A percentile compares a stretch with the other conserved stretches of the same genome.
Evolutionary conservation across 2,888 invertebrate species (phyloP).

Genomic region (Fragum fragum): DNA sequence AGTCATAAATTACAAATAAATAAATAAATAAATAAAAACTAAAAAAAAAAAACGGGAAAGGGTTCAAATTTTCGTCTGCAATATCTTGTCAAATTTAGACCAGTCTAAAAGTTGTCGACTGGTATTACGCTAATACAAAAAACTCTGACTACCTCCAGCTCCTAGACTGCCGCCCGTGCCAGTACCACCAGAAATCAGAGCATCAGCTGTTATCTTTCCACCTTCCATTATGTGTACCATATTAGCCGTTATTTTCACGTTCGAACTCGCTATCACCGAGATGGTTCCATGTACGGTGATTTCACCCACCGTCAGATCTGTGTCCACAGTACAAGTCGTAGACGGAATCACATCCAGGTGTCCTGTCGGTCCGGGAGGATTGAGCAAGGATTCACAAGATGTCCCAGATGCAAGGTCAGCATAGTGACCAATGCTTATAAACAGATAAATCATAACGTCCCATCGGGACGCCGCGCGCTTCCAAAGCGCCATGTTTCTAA

Average conservation of each 20-base stretch:
- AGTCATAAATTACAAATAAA: no score
- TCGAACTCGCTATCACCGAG: not conserved
- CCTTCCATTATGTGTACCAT: slow-evolving; percentile 27
- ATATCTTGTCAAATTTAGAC: no score
- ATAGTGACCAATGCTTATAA: not conserved
- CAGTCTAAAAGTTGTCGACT: no score
- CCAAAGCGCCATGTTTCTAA: not conserved
- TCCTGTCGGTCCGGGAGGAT: not conserved
- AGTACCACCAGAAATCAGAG: slow-evolving; percentile 2
- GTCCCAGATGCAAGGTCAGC: not conserved
- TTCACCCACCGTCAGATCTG: slow-evolving; percentile 18
- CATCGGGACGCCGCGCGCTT: not conserved
- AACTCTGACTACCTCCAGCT: slow-evolving; percentile 44
- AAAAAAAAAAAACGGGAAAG: no score
- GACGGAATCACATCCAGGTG: slow-evolving; percentile 32
- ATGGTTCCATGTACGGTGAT: slow-evolving; percentile 44
- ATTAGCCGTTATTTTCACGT: slow-evolving; percentile 5
- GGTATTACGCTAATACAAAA: no score
- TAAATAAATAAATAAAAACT: no score
- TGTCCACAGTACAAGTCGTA: slow-evolving; percentile 33
- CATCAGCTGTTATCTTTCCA: slow-evolving; percentile 37
- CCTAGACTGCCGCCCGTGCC: slow-evolving; percentile 45
- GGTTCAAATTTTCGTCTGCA: no score
- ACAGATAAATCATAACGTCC: not conserved
- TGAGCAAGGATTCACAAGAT: not conserved